Evolutionary conservation across 53 echinoderm and acorn worm genomes (phyloP), one percentile per base, ranked within the genome.

Genomic region (Actinopyga echinites): DNA sequence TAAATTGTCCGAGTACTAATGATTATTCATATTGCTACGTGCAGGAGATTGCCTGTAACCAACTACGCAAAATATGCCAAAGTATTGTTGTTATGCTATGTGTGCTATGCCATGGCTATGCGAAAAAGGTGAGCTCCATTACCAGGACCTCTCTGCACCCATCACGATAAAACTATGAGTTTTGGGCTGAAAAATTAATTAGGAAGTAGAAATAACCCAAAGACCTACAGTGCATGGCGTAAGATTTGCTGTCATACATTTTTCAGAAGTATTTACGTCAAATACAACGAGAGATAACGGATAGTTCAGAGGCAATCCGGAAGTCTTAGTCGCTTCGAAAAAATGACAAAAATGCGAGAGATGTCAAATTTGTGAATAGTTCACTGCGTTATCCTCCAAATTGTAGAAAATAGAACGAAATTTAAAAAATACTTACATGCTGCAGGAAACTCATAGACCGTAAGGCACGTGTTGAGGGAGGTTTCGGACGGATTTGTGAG

Each of bases 281-380:
- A 49, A 49, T 17, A 49, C 15, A 49, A 17, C 49, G 49, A 49
- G 49, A 49, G 49, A 49, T 49, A 49, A 49, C 49, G 49, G 49
- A 77, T 77, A 77, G 77, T 77, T 77, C 53, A 77, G 53, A 77
- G 91, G 86, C 86, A 86, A 86, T 93, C 97, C 97, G 97, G 97
- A 97, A 97, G 97, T 97, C 88, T 86, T 83, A 82, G 82, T 84
- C 94, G 91, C 85, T 75, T 89, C 95, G 92, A 87, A 97, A 97
- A 97, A 97, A 97, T 97, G 97, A 94, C 97, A 97, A 97, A 94
- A 94, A 97, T 97, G 93, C 85, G 86, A 97, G 92, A 92, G 97
- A 97, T 97, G 97, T 90, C 91, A 86, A 90, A 88, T 90, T 94
- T 90, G 92, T 79, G 65, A 85, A 87, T 85, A 88, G 85, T 83